These are phyloP conservation scores for Arctocebus calabarensis DNA, from an alignment of 2,797 vertebrate genomes.

Conservation along the genomic window DNA sequence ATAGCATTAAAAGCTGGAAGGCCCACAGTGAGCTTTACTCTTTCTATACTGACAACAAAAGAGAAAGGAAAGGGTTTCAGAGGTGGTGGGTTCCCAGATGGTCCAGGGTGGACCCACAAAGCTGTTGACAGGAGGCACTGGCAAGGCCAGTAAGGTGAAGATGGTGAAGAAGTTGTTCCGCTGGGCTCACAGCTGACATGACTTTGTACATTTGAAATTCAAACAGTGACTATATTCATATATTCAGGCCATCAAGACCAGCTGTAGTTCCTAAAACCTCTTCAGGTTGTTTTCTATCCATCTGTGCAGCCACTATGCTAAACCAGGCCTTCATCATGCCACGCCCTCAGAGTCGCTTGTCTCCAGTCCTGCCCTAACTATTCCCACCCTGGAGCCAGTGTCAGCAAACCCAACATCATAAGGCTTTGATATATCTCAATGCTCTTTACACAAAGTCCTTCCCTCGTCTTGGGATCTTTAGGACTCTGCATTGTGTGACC, in stretches of 20 bases:
- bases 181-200: background rate
- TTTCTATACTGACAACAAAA: background rate
- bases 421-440: background rate
- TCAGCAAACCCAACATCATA: background rate
- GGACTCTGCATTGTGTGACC: background rate
- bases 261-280: background rate
- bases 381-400: background rate
- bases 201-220: background rate
- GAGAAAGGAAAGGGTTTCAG: background rate
- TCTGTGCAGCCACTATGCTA: background rate
- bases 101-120: background rate
- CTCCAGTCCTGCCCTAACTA: background rate
- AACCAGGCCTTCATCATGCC: background rate
- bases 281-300: background rate
- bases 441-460: background rate
- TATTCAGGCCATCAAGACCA: background rate
- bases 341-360: background rate
- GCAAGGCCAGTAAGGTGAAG: background rate
- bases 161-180: background rate
- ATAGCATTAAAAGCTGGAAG: background rate
- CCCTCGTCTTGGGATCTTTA: background rate
- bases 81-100: background rate
- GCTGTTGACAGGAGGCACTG: background rate
- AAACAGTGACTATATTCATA: background rate
- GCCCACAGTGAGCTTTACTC: background rate